These are phyloP conservation scores for Pseudomyrmex cubaensis DNA, from an alignment of 1,140 invertebrate species.

Conservation along the genomic window DNA sequence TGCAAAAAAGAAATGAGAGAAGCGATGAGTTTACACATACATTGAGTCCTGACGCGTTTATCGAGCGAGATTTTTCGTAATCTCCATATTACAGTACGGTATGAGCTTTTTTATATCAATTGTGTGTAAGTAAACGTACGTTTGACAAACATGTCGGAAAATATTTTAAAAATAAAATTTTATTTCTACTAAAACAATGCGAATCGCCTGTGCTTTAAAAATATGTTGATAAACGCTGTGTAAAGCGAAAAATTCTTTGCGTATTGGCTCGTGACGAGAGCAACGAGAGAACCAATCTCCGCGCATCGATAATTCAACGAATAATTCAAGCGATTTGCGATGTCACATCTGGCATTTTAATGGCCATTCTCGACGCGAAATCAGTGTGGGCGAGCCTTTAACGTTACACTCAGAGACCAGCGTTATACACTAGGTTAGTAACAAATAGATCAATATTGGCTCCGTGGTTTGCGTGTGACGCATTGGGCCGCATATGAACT, in stretches of 20 bases:
- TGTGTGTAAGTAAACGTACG: conserved; percentile 1
- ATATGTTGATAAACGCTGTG: not conserved
- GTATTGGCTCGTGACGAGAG: not conserved
- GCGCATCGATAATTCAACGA: conserved; percentile 21
- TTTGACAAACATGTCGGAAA: not conserved
- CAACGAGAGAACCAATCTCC: too few species aligned
- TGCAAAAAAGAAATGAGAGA: conserved; percentile 42
- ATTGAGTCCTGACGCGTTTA: not conserved
- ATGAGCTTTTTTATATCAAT: not conserved
- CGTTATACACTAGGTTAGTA: conserved; percentile 71
- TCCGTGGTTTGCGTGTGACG: conserved; percentile 66
- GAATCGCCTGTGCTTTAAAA: too few species aligned
- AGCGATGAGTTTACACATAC: conserved; percentile 28
- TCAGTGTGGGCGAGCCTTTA: conserved; percentile 47
- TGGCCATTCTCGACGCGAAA: not conserved
- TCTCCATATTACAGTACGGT: not conserved
- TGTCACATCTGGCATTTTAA: not conserved
- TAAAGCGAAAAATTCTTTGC: not conserved
- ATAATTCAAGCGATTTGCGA: not conserved
- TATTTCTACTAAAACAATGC: too few species aligned
- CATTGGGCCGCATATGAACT: conserved; percentile 36
- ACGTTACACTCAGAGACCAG: conserved; percentile 44
- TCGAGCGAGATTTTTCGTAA: not conserved
- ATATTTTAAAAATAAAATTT: too few species aligned
- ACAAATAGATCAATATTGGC: conserved; percentile 76